Percentiles rank a stretch among this genome's conserved stretches.
phyloP scores from a whole-genome alignment of 2,113 vertebrate species.

The Passer domesticus region DNA sequence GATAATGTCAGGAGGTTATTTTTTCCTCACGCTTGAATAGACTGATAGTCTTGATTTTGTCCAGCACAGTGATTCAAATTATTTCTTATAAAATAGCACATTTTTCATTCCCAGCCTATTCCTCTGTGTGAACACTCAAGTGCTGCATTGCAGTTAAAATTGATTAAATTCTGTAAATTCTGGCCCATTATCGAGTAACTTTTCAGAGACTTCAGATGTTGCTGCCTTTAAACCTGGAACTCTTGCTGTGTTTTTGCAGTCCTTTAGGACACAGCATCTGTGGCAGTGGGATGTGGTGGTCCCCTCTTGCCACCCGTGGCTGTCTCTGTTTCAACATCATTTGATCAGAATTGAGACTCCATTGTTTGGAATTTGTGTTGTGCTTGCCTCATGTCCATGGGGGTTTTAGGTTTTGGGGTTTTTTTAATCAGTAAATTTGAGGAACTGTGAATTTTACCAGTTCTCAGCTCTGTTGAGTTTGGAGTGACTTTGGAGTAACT shows the following conservation, averaged over 20 bases:
- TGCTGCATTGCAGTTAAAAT: conserved; percentile 5
- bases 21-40: not conserved
- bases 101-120: not conserved
- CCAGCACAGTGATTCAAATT: conserved; percentile 28
- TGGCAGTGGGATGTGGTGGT: accelerated
- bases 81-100: not conserved
- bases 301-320: not conserved
- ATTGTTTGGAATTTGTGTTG: not conserved
- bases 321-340: accelerated
- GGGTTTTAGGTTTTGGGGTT: not conserved
- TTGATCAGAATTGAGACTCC: not conserved
- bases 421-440: not conserved
- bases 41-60: conserved; percentile 43
- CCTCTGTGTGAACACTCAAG: not conserved
- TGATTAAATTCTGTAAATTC: conserved; percentile 39
- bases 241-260: not conserved
- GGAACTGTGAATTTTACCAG: not conserved
- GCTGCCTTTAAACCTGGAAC: not conserved
- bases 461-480: not conserved
- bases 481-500: too few species aligned
- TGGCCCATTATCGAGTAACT: not conserved
- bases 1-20: conserved; percentile 54
- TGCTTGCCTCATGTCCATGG: accelerated
- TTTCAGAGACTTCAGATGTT: not conserved
- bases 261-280: accelerated